A percentile compares a stretch with the other conserved stretches of the same genome.
phyloP scores from a whole-genome alignment of 2,113 vertebrate species.

The Lycocorax pyrrhopterus region DNA sequence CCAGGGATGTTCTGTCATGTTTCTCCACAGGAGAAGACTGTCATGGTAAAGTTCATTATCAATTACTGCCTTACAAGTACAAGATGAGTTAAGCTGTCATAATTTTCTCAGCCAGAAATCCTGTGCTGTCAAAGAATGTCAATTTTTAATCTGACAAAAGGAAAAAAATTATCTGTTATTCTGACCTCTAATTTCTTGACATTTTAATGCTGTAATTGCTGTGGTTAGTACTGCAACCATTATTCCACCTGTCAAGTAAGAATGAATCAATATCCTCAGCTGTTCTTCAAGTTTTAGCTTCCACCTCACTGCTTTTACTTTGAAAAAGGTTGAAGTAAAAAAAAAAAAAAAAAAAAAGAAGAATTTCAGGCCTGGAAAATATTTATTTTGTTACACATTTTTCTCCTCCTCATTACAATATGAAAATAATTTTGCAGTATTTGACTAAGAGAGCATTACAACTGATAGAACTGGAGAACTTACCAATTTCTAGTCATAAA shows the following conservation, averaged over 20 bases:
- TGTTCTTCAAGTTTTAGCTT: slow-evolving; percentile 71
- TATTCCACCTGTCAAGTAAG: slow-evolving; percentile 85
- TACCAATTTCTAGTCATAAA: neutral
- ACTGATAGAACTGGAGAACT: neutral
- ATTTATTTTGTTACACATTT: neutral
- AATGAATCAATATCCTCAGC: slow-evolving; percentile 86
- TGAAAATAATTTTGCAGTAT: neutral
- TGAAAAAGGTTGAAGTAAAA: neutral
- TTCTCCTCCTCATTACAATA: neutral
- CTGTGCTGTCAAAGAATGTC: slow-evolving; percentile 80
- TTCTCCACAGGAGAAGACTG: slow-evolving; percentile 84
- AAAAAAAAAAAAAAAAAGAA: neutral
- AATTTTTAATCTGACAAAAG: slow-evolving; percentile 84
- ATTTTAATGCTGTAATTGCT: slow-evolving; percentile 91
- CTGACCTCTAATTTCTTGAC: slow-evolving; percentile 92
- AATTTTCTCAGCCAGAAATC: slow-evolving; percentile 79
- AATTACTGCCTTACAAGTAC: slow-evolving; percentile 83
- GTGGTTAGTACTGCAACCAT: slow-evolving; percentile 81
- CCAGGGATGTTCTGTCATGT: slow-evolving; percentile 85
- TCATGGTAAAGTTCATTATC: slow-evolving; percentile 83
- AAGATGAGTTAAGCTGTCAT: slow-evolving; percentile 88
- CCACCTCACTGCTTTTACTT: slow-evolving; percentile 46
- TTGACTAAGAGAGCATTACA: neutral
- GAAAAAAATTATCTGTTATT: slow-evolving; percentile 86
- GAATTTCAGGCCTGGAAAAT: neutral